Evolutionary conservation across 2,797 vertebrate species (phyloP), one percentile per base, ranked within the genome.

Genomic region (Clarias platycephalus): DNA sequence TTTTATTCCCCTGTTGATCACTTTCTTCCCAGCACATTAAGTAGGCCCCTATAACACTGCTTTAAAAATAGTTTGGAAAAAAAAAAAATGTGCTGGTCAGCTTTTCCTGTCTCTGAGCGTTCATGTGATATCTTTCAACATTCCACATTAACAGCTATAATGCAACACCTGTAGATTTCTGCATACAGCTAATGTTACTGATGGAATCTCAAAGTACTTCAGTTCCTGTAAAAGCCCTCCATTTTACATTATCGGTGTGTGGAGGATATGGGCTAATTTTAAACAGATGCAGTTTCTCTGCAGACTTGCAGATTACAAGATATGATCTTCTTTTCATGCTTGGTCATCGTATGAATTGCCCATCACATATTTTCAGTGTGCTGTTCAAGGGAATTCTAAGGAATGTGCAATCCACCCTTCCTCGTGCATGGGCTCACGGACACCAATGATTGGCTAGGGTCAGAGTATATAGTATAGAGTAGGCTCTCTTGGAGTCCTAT

Each of bases 121-220:
- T 10, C 22, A 62, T 2, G 20, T 24, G 5, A 24, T 78, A 40
- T 34, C 24, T n/a, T 78, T 62, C 34, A 24, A 62, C 34, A 62
- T n/a, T 78, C 13, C 22, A 62, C 20, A 62, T 26, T 40, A 2
- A 62, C 22, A 76, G 26, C 26, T 58, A 4, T 58, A 12, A 28
- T 57, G 44, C 18, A 34, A 74, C 93, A 77, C 91, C 91, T 66
- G 91, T 95, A 70, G 94, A 95, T 88, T 92, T 91, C 85, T 90
- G 90, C 83, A 93, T 95, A 92, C 94, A 97, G 94, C 93, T 96
- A 91, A 1, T 24, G 76, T 75, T 40, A 49, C 28, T 34, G 22
- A 64, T 26, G 66, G 53, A 55, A 71, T 60, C 58, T 53, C 16
- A 28, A 62, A 62, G 3, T 58, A 58, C 71, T 9, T 60, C 26